Evolutionary conservation across 2,888 invertebrate species (phyloP), one percentile per base, ranked within the genome.

Genomic region (Fragum sueziense): DNA sequence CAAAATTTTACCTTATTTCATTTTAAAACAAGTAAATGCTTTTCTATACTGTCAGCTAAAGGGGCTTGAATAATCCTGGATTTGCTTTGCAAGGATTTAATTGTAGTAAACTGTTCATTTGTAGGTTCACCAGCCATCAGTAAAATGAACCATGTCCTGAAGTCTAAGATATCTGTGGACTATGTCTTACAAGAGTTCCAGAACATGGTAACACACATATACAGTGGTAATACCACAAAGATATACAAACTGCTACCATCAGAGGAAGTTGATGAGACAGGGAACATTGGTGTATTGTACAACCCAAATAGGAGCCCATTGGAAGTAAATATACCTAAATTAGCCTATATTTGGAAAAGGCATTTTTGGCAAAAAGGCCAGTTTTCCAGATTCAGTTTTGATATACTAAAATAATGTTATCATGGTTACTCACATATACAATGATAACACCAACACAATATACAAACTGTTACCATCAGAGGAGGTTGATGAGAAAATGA

Each of bases 91-190:
- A n/a, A n/a, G n/a, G n/a, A n/a, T n/a, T n/a, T n/a, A n/a, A n/a
- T n/a, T n/a, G n/a, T n/a, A n/a, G n/a, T n/a, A n/a, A n/a, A n/a
- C 14, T 57, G 29, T 59, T n/a, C 20, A 62, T 52, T 79, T 87
- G 52, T 88, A 93, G 93, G 90, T 62, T 95, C 95, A 0, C 95
- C 96, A 14, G 94, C 96, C 2, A 94, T 96, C 9, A 94, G 94
- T 81, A 95, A 94, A 70, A 93, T 95, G 76, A 78, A 82, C 33
- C 77, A 87, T 37, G 76, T 71, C 29, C 78, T 93, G 41, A 80
- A 85, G 79, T 91, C 88, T 68, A 91, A 93, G 34, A 93, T 93
- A 86, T 91, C 94, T n/a, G 87, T 94, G 29, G 92, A 93, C 69
- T 90, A 93, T 74, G 91, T 94, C 31, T 86, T 94, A 74, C 91